Conservation (phyloP, 2,888 invertebrate species). For the Eupithecia exiguata region DNA sequence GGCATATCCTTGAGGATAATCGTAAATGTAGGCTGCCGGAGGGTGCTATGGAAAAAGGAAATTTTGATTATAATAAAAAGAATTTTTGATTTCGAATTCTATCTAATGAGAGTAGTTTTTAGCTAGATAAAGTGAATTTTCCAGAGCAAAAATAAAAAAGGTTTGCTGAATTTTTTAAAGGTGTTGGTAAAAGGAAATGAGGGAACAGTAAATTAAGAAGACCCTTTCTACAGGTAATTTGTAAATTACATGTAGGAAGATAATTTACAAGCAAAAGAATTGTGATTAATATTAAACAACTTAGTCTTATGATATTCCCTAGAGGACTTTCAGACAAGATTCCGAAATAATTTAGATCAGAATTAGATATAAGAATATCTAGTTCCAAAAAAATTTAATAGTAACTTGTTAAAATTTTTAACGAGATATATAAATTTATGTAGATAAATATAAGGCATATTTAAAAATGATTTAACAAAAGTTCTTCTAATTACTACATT, state of each 20-base stretch:
- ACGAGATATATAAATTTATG: too few relatives aligned
- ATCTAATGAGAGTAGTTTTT: neutral
- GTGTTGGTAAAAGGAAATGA: neutral
- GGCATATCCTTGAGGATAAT: conserved; percentile 77
- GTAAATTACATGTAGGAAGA: neutral
- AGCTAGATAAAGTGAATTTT: neutral
- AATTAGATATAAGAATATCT: too few relatives aligned
- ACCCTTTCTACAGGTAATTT: neutral
- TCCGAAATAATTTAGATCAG: neutral
- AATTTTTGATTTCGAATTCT: neutral
- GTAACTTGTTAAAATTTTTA: too few relatives aligned
- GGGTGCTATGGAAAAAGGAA: conserved; percentile 59
- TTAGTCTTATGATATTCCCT: neutral
- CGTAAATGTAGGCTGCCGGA: conserved; percentile 74
- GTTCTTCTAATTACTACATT: too few relatives aligned
- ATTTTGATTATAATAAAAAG: conserved; percentile 17
- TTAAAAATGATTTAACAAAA: too few relatives aligned
- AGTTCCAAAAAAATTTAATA: too few relatives aligned
- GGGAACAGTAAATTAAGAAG: neutral
- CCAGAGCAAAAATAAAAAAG: neutral
- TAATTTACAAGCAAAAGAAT: neutral
- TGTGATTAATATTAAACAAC: neutral
- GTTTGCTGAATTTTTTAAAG: neutral
- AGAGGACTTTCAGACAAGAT: neutral
- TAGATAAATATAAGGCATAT: too few relatives aligned